Evolutionary conservation across 2,888 invertebrate genomes (phyloP).

Genomic region (Lypha dubia): DNA sequence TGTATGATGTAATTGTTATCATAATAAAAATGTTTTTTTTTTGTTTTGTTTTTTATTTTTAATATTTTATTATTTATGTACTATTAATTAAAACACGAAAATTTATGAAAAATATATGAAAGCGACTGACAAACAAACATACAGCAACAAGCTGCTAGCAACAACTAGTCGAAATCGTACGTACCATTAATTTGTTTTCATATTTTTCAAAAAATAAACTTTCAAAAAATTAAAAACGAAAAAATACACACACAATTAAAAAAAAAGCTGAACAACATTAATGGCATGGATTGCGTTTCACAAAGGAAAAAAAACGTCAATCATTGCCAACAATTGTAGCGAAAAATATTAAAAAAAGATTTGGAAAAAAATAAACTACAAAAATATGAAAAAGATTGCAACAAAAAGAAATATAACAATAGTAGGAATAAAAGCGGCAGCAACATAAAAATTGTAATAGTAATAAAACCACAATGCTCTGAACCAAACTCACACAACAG

Average conservation of each 20-base stretch:
- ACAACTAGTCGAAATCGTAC: constrained; percentile 32
- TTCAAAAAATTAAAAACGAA: constrained; percentile 60
- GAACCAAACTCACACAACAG: constrained; percentile 34
- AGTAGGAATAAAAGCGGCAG: constrained; percentile 50
- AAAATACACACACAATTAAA: constrained; percentile 24
- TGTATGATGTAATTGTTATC: constrained; percentile 60
- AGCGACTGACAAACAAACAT: neutral
- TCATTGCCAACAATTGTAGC: constrained; percentile 66
- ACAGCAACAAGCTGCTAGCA: constrained; percentile 33
- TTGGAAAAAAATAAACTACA: neutral
- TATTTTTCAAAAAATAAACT: constrained; percentile 51
- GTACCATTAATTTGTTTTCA: constrained; percentile 3
- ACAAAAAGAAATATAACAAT: constrained; percentile 29
- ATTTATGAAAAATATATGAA: constrained; percentile 51
- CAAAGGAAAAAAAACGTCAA: constrained; percentile 69
- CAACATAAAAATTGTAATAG: constrained; percentile 61
- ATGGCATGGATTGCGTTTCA: constrained; percentile 68
- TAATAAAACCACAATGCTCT: constrained; percentile 59
- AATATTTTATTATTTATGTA: constrained; percentile 55
- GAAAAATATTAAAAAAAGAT: constrained; percentile 27
- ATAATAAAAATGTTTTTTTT: constrained; percentile 31
- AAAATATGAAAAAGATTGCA: constrained; percentile 29
- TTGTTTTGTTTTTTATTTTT: constrained; percentile 14
- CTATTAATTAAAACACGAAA: constrained; percentile 63
- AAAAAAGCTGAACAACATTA: constrained; percentile 58